Evolutionary conservation across 2,888 invertebrate species (phyloP), one percentile per base, ranked within the genome.

Genomic region (Colostygia pectinataria): DNA sequence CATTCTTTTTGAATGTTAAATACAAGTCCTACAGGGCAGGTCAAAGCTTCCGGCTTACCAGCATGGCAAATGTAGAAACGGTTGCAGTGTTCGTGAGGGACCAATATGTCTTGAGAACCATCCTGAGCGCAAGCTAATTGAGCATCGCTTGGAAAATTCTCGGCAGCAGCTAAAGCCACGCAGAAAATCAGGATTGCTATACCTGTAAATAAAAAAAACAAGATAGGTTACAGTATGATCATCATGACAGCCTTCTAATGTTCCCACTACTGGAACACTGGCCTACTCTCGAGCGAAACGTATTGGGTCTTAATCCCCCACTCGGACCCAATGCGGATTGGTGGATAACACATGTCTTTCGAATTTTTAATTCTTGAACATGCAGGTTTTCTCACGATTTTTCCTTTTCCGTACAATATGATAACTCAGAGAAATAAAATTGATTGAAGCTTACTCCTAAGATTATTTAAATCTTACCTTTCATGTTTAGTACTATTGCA

Each of bases 61-160:
- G 24, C 20, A 1, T 38, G 37, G 29, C 65, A 65, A 15, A 51
- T 48, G 50, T 63, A 59, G 38, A 59, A 65, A 4, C 53, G 32
- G 43, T 55, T 50, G 40, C 65, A 65, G 24, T 53, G 40, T 18
- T 63, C 59, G 15, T 61, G 60, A 4, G 61, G 54, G 2, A 63
- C 40, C 4, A 60, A 13, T n/a, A 41, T 23, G 1, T 55, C 53
- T 2, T 62, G 52, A 1, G 53, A 53, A 2, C 34, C 34, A 2
- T 39, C 38, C 10, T 28, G 14, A 20, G 37, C 28, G 14, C 58
- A 60, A 13, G 43, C 41, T 1, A 5, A 7, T 1, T 23, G 8
- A 0, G 57, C 57, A 14, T 51, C 39, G 8, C 40, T 40, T 13
- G 42, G 6, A 6, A 14, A 8, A 13, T 13, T 20, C 27, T 31